Conservation (phyloP, 1,140 invertebrate species). For the Eciton burchellii region DNA sequence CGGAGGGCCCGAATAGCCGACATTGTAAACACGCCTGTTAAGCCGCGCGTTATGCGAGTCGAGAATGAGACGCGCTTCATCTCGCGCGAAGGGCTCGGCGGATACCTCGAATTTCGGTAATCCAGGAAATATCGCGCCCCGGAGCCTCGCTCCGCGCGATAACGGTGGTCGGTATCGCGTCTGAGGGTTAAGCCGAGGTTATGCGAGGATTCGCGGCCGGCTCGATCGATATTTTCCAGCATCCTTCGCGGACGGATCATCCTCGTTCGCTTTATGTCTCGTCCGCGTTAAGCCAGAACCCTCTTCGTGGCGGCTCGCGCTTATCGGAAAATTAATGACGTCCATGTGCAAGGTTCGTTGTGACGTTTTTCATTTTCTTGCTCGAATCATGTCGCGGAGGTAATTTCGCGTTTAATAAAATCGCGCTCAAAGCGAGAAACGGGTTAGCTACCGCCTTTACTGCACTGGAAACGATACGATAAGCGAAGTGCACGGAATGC, state of each 20-base stretch:
- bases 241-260: constrained; percentile 64
- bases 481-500: too few species aligned
- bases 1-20: constrained; percentile 64
- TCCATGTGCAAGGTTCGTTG: too few species aligned
- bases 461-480: too few species aligned
- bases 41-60: constrained; percentile 60
- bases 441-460: too few species aligned
- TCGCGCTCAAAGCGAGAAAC: too few species aligned
- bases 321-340: too few species aligned
- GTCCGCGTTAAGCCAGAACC: too few species aligned
- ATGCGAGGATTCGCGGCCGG: not conserved
- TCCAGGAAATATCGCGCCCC: constrained; percentile 12
- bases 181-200: constrained; percentile 1
- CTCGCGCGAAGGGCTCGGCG: not conserved
- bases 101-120: constrained; percentile 43
- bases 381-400: too few species aligned
- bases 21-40: constrained; percentile 77
- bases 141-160: not conserved
- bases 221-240: constrained; percentile 45
- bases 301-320: too few species aligned
- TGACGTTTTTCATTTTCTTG: too few species aligned
- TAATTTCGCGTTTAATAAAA: too few species aligned
- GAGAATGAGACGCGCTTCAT: constrained; percentile 64
- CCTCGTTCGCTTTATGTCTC: constrained; percentile 56
- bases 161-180: not conserved